Base-by-base conservation (phyloP, 1,140 invertebrate genomes). In the Pseudomyrmex pallidus region DNA sequence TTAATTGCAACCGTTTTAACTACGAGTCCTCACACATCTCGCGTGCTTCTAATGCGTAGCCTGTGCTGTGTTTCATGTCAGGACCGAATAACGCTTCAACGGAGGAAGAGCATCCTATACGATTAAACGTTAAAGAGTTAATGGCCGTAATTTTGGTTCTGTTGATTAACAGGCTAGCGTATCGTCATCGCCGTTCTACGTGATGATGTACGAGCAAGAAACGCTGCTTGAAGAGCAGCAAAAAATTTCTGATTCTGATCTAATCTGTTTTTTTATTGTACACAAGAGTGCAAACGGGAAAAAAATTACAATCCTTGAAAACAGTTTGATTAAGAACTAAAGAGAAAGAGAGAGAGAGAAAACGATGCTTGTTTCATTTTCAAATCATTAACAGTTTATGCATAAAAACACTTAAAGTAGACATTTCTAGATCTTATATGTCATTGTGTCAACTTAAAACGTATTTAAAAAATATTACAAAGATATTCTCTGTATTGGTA, bases 1-100 rank as follows among this genome's bases (percentile, higher is more conserved):
- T 90, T 87, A 87, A 90, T 90, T 90, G 84, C 82, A 64, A 67
- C 25, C 54, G 77, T 87, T 87, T 84, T 82, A 90, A 89, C 56
- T 78, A 87, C 61, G 64, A 48, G 48, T 82, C 80, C 59, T 87
- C 83, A 87, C 59, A 83, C 64, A 63, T 84, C 78, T 89, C 59
- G 87, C 89, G 87, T 90, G 89, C 54, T 78, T 54, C 66, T 82
- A 89, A 90, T 84, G 62, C 66, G 52, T 52, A 64, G 70, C 48
- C 54, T 59, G 35, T 54, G 72, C 13, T 72, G 63, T 12, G 50
- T 82, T 84, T 83, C 87, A 61, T 85, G 87, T 85, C 83, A 74
- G 50, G 50, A 77, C 50, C 76, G 63, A 87, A 88, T 76, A 85
- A 84, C 68, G 35, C 62, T 80, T 82, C 63, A 54, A 67, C 63